A percentile compares a stretch with the other conserved stretches of the same genome.
Evolutionary conservation across 2,888 invertebrate species (phyloP).

Genomic region (Nymphalis polychloros): DNA sequence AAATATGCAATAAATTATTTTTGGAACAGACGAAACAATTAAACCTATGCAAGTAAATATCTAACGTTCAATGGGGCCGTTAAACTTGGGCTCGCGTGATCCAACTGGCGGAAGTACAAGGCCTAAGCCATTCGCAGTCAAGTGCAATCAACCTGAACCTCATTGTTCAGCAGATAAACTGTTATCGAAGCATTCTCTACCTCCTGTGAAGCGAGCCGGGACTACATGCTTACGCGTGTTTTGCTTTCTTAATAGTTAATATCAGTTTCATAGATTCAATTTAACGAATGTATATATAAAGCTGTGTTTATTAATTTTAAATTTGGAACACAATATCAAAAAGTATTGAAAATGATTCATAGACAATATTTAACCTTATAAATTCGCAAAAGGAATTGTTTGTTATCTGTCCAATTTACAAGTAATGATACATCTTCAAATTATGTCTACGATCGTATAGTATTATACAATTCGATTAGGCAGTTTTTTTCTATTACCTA

Average conservation of each 20-base stretch:
- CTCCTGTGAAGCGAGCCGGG: conserved; percentile 37
- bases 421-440: too few species aligned
- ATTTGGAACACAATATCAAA: too few species aligned
- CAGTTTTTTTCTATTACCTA: too few species aligned
- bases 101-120: conserved; percentile 60
- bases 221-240: conserved; percentile 38
- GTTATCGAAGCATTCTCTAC: conserved; percentile 43
- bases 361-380: too few species aligned
- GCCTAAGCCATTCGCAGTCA: conserved; percentile 63
- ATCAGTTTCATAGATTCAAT: background rate
- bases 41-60: conserved; percentile 30
- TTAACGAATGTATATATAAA: background rate
- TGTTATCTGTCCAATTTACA: too few species aligned
- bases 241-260: conserved; percentile 36
- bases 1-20: background rate
- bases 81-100: conserved; percentile 52
- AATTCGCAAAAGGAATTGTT: too few species aligned
- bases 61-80: conserved; percentile 48
- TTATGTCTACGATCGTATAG: too few species aligned
- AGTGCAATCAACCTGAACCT: conserved; percentile 75
- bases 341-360: too few species aligned
- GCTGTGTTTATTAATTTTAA: background rate
- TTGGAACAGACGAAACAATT: background rate
- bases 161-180: conserved; percentile 61
- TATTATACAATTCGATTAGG: too few species aligned